These are phyloP conservation scores for Brenthis daphne DNA, from an alignment of 2,888 invertebrate species.

Conservation along the genomic window DNA sequence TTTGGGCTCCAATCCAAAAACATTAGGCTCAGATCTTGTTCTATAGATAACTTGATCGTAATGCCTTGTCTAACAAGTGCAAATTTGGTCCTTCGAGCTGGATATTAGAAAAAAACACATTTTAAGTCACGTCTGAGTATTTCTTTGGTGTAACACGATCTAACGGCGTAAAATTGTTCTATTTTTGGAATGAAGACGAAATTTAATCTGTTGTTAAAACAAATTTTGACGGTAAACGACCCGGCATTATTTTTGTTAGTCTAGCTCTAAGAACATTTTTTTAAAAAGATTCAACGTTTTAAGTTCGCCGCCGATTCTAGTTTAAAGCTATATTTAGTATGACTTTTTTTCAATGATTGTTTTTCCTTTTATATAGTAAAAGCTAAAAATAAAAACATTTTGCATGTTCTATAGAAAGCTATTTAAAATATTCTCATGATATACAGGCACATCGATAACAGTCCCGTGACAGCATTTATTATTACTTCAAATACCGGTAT, in stretches of 20 bases:
- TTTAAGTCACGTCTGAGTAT: conserved; percentile 23
- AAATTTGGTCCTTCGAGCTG: conserved; percentile 32
- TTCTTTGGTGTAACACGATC: conserved; percentile 28
- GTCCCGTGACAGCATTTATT: neutral
- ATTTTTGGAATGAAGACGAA: conserved; percentile 26
- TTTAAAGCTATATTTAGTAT: too few relatives aligned
- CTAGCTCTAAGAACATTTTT: too few relatives aligned
- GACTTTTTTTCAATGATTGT: too few relatives aligned
- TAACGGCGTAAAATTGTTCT: conserved; percentile 20
- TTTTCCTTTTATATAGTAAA: too few relatives aligned
- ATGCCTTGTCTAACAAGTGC: conserved; percentile 30
- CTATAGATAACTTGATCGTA: conserved; percentile 26
- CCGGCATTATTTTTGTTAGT: conserved; percentile 6
- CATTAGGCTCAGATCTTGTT: conserved; percentile 6
- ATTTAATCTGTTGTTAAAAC: conserved; percentile 31
- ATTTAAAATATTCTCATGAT: neutral
- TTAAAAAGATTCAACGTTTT: too few relatives aligned
- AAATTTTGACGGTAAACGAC: conserved; percentile 17
- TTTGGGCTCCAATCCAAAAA: conserved; percentile 8
- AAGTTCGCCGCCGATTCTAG: too few relatives aligned
- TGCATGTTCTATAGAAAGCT: too few relatives aligned
- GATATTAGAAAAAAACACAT: conserved; percentile 33
- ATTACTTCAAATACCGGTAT: neutral
- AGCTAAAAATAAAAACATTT: too few relatives aligned
- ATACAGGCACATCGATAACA: neutral